phyloP scores from a whole-genome alignment of 1,140 invertebrate genomes.

The Heterodera carotae region DNA sequence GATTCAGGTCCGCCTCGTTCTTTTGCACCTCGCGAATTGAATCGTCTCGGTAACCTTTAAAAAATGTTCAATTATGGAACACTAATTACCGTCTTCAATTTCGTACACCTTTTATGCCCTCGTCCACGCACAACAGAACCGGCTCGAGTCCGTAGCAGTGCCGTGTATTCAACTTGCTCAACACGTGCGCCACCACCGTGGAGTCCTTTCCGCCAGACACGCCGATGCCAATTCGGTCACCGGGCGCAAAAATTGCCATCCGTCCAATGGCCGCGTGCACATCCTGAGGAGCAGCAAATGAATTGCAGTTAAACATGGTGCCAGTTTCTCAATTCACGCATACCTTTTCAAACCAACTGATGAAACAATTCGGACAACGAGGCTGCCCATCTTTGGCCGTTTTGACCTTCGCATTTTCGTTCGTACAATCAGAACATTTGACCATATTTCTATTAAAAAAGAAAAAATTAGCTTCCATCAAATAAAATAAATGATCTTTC shows the following conservation, averaged over 20 bases:
- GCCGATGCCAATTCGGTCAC: conserved; percentile 87
- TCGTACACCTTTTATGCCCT: conserved; percentile 83
- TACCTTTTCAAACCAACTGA: conserved; percentile 53
- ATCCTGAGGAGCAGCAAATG: conserved; percentile 76
- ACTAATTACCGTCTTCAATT: too few relatives aligned
- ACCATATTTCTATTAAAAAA: conserved; percentile 32
- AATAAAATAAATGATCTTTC: too few relatives aligned
- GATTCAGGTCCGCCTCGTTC: conserved; percentile 87
- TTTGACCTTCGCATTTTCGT: conserved; percentile 45
- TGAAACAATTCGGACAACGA: conserved; percentile 79
- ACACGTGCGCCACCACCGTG: conserved; percentile 83
- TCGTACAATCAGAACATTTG: conserved; percentile 36
- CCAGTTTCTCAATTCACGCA: neutral
- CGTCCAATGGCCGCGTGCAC: conserved; percentile 88
- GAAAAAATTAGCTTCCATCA: too few relatives aligned
- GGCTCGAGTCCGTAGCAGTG: conserved; percentile 89
- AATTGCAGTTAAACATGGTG: conserved; percentile 9
- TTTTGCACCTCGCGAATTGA: conserved; percentile 76
- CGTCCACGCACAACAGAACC: conserved; percentile 91
- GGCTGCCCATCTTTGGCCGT: conserved; percentile 39
- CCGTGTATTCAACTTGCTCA: conserved; percentile 87
- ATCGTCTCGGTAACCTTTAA: conserved; percentile 87
- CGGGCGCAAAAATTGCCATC: conserved; percentile 80
- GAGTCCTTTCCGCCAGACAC: conserved; percentile 99
- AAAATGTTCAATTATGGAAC: too few relatives aligned